Conservation (phyloP, 2,113 vertebrate genomes). For the Strix aluco region DNA sequence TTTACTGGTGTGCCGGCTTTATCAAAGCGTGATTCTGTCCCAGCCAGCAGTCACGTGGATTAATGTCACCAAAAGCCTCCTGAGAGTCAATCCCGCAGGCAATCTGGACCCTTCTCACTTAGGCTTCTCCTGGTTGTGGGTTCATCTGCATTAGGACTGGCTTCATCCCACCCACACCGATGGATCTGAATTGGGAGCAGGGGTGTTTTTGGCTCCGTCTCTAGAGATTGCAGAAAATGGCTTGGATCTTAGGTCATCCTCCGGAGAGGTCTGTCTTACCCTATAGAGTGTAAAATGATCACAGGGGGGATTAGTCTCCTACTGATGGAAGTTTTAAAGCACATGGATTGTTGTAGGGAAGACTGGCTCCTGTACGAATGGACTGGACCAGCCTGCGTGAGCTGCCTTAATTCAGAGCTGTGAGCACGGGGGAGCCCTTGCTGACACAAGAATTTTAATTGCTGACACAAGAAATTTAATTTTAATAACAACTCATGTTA, state of each 20-base stretch:
- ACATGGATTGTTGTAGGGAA: not conserved
- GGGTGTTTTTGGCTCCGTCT: not conserved
- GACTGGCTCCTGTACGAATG: not conserved
- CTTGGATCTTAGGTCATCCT: not conserved
- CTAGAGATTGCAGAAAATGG: not conserved
- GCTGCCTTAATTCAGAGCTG: not conserved
- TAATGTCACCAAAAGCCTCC: not conserved
- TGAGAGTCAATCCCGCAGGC: too few species aligned
- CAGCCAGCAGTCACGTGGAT: not conserved
- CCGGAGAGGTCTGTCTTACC: not conserved
- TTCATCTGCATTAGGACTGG: fast-evolving
- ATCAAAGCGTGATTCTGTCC: not conserved
- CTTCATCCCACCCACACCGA: not conserved
- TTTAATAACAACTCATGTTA: not conserved
- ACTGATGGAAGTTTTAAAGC: not conserved
- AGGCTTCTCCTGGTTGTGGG: not conserved
- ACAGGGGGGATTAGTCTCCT: not conserved
- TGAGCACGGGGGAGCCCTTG: not conserved
- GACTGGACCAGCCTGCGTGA: not conserved
- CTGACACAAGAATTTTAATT: not conserved
- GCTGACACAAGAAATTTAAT: not conserved
- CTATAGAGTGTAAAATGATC: not conserved
- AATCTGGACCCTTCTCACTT: not conserved
- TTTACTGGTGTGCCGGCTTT: not conserved
- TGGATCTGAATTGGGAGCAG: not conserved